phyloP scores from a whole-genome alignment of 2,113 vertebrate species.

The Myotis brandtii region DNA sequence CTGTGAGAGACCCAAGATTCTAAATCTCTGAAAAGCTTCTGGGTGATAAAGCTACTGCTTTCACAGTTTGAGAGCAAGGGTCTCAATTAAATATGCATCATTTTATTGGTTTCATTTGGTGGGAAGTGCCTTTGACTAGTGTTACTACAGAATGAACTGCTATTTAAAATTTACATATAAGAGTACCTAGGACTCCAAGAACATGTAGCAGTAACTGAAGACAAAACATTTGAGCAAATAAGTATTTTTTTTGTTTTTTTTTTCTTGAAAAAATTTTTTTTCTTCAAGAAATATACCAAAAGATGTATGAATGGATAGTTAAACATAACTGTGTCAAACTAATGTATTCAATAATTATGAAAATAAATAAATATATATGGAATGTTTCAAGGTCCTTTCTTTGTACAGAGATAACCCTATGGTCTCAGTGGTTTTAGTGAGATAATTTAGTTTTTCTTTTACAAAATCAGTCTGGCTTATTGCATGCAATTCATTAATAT shows the following conservation, averaged over 20 bases:
- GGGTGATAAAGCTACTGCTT: neutral
- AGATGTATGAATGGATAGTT: neutral
- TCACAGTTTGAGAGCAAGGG: neutral
- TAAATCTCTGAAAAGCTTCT: neutral
- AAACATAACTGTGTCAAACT: neutral
- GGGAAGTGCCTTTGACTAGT: neutral
- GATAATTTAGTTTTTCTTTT: constrained; percentile 29
- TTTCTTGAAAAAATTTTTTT: neutral
- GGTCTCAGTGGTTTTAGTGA: neutral
- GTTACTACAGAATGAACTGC: neutral
- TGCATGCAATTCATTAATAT: constrained; percentile 63
- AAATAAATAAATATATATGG: rapidly evolving
- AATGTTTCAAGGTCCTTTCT: neutral
- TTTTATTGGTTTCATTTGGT: neutral
- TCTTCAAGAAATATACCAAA: neutral
- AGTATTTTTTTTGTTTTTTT: neutral
- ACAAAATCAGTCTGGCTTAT: constrained; percentile 39
- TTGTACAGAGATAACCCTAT: neutral
- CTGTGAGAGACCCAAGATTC: neutral
- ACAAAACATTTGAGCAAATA: neutral
- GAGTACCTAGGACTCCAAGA: neutral
- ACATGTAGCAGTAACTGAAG: neutral
- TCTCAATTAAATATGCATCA: neutral
- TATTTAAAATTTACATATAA: neutral
- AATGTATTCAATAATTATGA: neutral